Percentiles rank a stretch among this genome's conserved stretches.
Evolutionary conservation across 1,140 invertebrate species (phyloP).

Genomic region (Lordiphosa clarofinis): DNA sequence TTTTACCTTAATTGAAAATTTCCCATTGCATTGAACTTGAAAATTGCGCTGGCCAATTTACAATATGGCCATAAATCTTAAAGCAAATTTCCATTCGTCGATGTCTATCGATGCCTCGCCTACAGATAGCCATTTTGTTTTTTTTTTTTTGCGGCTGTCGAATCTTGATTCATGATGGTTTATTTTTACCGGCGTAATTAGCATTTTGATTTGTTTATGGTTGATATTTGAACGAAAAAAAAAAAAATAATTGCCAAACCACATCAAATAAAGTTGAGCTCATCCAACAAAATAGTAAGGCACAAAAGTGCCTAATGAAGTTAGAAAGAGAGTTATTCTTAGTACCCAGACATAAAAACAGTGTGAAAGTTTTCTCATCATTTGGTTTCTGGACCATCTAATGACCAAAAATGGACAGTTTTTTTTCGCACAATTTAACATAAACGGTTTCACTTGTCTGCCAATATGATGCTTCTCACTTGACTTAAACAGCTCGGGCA

Average conservation of each 20-base stretch:
- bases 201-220: constrained; percentile 31
- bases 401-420: constrained; percentile 22
- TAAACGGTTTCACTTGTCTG: constrained; percentile 27
- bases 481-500: constrained; percentile 1
- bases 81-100: too few relatives aligned
- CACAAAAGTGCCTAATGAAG: neutral
- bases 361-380: constrained; percentile 16
- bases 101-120: constrained; percentile 8
- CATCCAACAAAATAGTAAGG: constrained; percentile 12
- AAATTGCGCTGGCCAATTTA: constrained; percentile 35
- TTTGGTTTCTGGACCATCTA: constrained; percentile 2
- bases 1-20: constrained; percentile 59
- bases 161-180: constrained; percentile 11
- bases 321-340: too few relatives aligned
- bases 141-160: constrained; percentile 5
- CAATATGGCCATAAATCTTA: constrained; percentile 22
- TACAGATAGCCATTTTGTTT: constrained; percentile 11
- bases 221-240: constrained; percentile 13
- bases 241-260: neutral
- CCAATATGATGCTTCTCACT: constrained; percentile 22
- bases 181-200: constrained; percentile 49
- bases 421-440: constrained; percentile 35
- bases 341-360: neutral
- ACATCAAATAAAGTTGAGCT: constrained; percentile 1
- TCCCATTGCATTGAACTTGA: constrained; percentile 69